Evolutionary conservation across 1,140 invertebrate genomes (phyloP).

Genomic region (Sycophaga agraensis): DNA sequence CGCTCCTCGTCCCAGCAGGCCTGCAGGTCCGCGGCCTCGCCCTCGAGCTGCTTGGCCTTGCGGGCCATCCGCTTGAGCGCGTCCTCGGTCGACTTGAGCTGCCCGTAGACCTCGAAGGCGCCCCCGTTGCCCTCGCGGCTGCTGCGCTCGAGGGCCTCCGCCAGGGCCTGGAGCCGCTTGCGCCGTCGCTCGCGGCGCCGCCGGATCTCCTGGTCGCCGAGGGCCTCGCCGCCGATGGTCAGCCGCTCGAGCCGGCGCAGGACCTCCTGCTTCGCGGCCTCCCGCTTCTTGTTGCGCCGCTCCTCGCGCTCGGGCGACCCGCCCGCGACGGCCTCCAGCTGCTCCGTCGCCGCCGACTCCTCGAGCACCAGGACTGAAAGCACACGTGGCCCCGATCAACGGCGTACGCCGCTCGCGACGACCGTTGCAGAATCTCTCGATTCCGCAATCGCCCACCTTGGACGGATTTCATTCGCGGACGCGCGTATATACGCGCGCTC

Average conservation of each 20-base stretch:
- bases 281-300: constrained; percentile 43
- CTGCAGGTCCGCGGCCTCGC: constrained; percentile 52
- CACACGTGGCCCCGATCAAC: too few species aligned
- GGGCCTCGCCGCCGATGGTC: constrained; percentile 53
- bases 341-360: neutral
- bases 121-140: constrained; percentile 48
- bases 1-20: constrained; percentile 56
- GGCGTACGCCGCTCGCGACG: too few species aligned
- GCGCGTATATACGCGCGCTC: too few species aligned
- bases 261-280: constrained; percentile 50
- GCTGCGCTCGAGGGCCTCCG: constrained; percentile 46
- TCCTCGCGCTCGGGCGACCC: constrained; percentile 44
- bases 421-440: too few species aligned
- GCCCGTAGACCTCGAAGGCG: constrained; percentile 55
- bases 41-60: constrained; percentile 50
- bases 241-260: constrained; percentile 47
- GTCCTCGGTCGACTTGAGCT: constrained; percentile 54
- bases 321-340: constrained; percentile 31
- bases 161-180: constrained; percentile 48
- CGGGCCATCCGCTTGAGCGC: constrained; percentile 54
- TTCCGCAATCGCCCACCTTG: too few species aligned
- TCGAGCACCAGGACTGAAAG: too few species aligned
- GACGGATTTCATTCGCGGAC: too few species aligned
- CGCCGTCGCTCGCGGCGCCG: constrained; percentile 49
- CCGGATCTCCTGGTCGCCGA: constrained; percentile 44